Base-by-base conservation (phyloP, 2,888 invertebrate species). In the Eristalinus sepulchralis region DNA sequence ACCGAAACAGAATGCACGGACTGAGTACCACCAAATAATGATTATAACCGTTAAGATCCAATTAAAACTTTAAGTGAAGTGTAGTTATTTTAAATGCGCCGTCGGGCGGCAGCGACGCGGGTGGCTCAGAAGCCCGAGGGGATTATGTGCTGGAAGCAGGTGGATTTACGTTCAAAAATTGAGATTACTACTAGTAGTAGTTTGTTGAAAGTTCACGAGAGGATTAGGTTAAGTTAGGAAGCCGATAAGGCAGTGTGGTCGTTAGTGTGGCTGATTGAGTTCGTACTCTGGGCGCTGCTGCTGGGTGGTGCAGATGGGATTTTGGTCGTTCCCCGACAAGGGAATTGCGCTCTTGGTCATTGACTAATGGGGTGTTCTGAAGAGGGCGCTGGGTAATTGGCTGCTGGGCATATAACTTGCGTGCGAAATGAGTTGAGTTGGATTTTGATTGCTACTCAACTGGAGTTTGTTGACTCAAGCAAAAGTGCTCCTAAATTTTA, bases 31-130 rank as follows among this genome's bases (percentile, higher is more conserved):
- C 62, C 72, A 83, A 86, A 77, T 86, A 85, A 83, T 78, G 82
- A 86, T 83, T 82, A 80, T 64, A 73, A 75, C 82, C 85, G 73
- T 83, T 82, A 86, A 82, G 82, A 83, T 86, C 85, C 83, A 86
- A 86, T 86, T 86, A 86, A 86, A 86, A 86, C 83, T 86, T 86
- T 73, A 82, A 82, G 77, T 62, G 70, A 78, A 82, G 70, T 63
- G 75, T 57, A 70, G 75, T 81, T 75, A 47, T 75, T 68, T 81
- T 80, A 62, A 80, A 73, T 80, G 72, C 67, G 72, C 36, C 72
- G 60, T 66, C 47, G 72, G 27, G 47, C n/a, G 31, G 31, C 47
- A 4, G 5, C 36, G 2, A n/a, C 5, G 1, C 6, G 17, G 17
- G 6, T n/a, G 17, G 17, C 8, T n/a, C 17, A 8, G 47, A n/a